These are phyloP conservation scores for Taphrorychus bicolor DNA, from an alignment of 2,888 invertebrate species.

Conservation along the genomic window DNA sequence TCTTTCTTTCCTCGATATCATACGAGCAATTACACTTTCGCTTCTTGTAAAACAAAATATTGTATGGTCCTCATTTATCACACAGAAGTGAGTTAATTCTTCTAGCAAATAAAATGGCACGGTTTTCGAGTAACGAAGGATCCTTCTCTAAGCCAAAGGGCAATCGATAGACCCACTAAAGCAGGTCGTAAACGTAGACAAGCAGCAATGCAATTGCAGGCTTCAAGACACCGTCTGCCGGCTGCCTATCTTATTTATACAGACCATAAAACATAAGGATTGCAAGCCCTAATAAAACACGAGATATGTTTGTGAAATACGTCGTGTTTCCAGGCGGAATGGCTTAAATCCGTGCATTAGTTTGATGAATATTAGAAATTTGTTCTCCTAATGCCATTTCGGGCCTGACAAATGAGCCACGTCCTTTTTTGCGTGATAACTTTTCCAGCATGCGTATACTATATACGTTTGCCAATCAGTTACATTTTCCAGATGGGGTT, in stretches of 20 bases:
- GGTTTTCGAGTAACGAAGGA: not conserved
- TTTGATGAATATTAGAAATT: conserved; percentile 15
- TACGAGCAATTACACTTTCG: no score
- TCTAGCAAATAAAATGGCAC: not conserved
- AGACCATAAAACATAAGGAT: conserved; percentile 18
- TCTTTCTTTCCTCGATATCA: no score
- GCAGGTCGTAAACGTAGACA: not conserved
- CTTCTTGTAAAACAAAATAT: no score
- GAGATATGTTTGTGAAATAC: conserved; percentile 17
- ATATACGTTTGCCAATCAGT: not conserved
- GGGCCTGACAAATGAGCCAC: not conserved
- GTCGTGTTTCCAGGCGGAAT: conserved; percentile 8
- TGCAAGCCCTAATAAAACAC: conserved; percentile 11
- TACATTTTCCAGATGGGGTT: not conserved
- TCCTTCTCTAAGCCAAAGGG: not conserved
- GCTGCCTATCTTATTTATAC: conserved; percentile 9
- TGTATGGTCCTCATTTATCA: no score
- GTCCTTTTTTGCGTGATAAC: not conserved
- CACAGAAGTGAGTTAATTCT: no score
- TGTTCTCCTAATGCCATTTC: conserved; percentile 2
- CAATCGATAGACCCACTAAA: not conserved
- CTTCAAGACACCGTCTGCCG: not conserved
- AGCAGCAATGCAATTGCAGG: not conserved
- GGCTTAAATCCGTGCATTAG: conserved; percentile 17
- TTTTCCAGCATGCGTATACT: not conserved